Evolutionary conservation across 2,797 vertebrate species (phyloP).

Genomic region (Remorina albescens): DNA sequence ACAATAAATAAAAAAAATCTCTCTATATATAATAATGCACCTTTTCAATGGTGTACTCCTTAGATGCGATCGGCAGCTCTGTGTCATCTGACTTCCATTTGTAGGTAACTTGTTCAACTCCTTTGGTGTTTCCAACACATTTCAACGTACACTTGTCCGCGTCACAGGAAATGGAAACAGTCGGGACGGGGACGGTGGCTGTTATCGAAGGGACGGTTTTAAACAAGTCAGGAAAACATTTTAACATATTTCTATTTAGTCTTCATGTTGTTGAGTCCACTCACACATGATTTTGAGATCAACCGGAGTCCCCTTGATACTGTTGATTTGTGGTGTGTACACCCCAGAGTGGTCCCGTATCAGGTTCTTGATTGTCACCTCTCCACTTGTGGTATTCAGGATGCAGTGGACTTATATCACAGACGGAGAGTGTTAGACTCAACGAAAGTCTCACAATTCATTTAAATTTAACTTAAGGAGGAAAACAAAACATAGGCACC

Average conservation of each 20-base stretch:
- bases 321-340: constrained; percentile 45
- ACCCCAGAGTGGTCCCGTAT: accelerated
- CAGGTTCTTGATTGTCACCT: constrained; percentile 54
- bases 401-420: not conserved
- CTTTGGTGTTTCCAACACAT: constrained; percentile 37
- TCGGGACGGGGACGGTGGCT: constrained; percentile 63
- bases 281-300: constrained; percentile 46
- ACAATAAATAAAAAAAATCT: too few relatives aligned
- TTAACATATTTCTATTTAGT: not conserved
- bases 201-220: not conserved
- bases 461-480: not conserved
- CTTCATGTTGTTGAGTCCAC: constrained; percentile 2
- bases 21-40: too few relatives aligned
- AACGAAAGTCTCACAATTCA: not conserved
- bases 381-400: constrained; percentile 36
- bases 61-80: accelerated
- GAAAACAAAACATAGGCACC: too few relatives aligned
- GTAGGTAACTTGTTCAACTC: constrained; percentile 6
- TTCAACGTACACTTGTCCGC: constrained; percentile 19
- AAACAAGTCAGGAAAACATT: not conserved
- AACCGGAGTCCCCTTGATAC: accelerated
- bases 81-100: constrained; percentile 4
- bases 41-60: not conserved
- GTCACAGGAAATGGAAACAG: not conserved
- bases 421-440: not conserved